Evolutionary conservation across 2,797 vertebrate species (phyloP).

Genomic region (Chelidonichthys spinosus): DNA sequence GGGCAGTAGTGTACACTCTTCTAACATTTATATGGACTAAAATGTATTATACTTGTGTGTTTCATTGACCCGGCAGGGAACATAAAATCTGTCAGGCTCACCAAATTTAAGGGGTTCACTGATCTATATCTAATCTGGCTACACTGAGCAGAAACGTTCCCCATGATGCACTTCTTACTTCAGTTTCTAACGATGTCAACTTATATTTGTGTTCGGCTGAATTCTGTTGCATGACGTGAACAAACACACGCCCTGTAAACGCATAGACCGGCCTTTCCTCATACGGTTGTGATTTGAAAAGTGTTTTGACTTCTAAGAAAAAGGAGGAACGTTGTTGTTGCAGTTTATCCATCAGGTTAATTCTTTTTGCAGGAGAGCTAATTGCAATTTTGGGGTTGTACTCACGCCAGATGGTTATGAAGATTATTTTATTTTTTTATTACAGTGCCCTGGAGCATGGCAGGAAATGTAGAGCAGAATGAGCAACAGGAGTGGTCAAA

Average conservation of each 20-base stretch:
- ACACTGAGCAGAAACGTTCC: constrained; percentile 6
- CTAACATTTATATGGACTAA: constrained; percentile 9
- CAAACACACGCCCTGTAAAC: not conserved
- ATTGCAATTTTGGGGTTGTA: constrained; percentile 18
- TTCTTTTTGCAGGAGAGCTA: constrained; percentile 12
- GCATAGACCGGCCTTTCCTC: not conserved
- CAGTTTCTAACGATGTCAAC: too few species aligned
- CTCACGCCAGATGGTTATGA: constrained; percentile 17
- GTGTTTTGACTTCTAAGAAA: not conserved
- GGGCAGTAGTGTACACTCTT: not conserved
- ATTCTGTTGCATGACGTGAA: not conserved
- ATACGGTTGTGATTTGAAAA: not conserved
- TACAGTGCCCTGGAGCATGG: constrained; percentile 14
- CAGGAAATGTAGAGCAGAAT: constrained; percentile 2
- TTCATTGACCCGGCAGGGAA: not conserved
- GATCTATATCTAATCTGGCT: constrained; percentile 4
- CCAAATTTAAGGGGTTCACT: constrained; percentile 13
- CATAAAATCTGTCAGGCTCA: constrained; percentile 11
- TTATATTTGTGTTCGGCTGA: not conserved
- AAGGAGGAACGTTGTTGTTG: not conserved
- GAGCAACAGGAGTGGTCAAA: too few species aligned
- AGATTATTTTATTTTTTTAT: constrained; percentile 26
- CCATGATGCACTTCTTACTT: constrained; percentile 1
- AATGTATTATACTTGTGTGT: constrained; percentile 4
- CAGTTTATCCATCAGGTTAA: constrained; percentile 7